Conservation (phyloP, 2,797 vertebrate species). For the Cetoscarus ocellatus region DNA sequence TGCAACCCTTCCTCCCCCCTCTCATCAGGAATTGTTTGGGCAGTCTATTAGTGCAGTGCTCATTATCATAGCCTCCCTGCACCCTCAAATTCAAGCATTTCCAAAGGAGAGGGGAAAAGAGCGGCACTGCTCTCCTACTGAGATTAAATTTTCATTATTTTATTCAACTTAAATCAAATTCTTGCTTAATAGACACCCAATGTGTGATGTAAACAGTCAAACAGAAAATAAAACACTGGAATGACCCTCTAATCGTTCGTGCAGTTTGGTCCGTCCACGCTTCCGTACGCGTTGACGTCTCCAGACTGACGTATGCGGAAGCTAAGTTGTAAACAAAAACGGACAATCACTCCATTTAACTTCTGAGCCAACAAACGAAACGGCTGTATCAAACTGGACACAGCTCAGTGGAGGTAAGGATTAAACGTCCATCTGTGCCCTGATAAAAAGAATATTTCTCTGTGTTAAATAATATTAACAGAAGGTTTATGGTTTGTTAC, state of each 20-base stretch:
- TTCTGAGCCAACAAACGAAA: slow-evolving; percentile 7
- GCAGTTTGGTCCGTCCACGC: slow-evolving; percentile 11
- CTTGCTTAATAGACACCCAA: no score
- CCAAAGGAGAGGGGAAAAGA: no score
- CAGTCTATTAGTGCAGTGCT: no score
- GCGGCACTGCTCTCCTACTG: not conserved
- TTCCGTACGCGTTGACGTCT: slow-evolving; percentile 60
- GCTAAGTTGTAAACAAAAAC: slow-evolving; percentile 75
- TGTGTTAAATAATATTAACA: not conserved
- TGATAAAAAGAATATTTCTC: fast-evolving
- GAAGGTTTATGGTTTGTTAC: slow-evolving; percentile 28
- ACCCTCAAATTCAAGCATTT: no score
- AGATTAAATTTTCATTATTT: not conserved
- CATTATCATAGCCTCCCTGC: no score
- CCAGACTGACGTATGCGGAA: slow-evolving; percentile 61
- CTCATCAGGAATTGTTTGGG: no score
- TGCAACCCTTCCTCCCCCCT: no score
- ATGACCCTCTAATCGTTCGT: not conserved
- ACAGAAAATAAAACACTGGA: no score
- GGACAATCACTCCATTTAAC: slow-evolving; percentile 22
- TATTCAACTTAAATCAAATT: no score
- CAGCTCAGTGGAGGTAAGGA: slow-evolving; percentile 45
- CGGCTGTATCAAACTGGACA: not conserved
- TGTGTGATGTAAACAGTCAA: no score
- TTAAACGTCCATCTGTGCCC: fast-evolving